Evolutionary conservation across 2,797 vertebrate species (phyloP), one percentile per base, ranked within the genome.

Genomic region (Peromyscus melanophrys): DNA sequence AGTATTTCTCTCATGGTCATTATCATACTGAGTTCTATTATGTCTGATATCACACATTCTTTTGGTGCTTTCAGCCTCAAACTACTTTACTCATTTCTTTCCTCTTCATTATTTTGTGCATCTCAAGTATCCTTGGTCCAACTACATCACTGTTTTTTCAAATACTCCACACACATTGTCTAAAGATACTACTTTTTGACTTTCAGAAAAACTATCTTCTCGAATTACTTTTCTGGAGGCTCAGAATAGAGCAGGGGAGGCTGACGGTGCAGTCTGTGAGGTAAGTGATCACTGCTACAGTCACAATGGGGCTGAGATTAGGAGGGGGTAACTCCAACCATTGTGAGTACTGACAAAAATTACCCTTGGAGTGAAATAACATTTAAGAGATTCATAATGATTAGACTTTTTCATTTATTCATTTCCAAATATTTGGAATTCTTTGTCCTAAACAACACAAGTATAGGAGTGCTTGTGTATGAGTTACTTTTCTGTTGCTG

Each of bases 121-220:
- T 94, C 46, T 97, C 80, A 93, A n/a, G 25, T 85, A 88, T n/a
- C 19, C 21, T 95, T 40, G 78, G 59, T 52, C 25, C 6, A 82
- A 1, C 63, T n/a, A 80, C 84, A 6, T 55, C 25, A 55, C n/a
- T 92, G 3, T 88, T 86, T 92, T 91, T 87, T 75, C 12, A 94
- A 84, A 90, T n/a, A 73, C 0, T 86, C 13, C 49, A 55, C 14
- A 40, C 87, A 37, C 52, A 46, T 88, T 59, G 93, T 76, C 49
- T 96, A 97, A 97, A 89, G 27, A 49, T 92, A 81, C 95, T 90
- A 75, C 95, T 95, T 95, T 95, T 52, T 96, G 94, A 95, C 21
- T 98, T 99, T 98, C 98, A 99, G 99, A 98, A 98, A 94, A 85
- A 21, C 86, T 97, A 0, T 92, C 6, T 90, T 97, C 93, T 91